Base-by-base conservation (phyloP, 2,797 vertebrate species). In the Mormyrus hasselquistii region DNA sequence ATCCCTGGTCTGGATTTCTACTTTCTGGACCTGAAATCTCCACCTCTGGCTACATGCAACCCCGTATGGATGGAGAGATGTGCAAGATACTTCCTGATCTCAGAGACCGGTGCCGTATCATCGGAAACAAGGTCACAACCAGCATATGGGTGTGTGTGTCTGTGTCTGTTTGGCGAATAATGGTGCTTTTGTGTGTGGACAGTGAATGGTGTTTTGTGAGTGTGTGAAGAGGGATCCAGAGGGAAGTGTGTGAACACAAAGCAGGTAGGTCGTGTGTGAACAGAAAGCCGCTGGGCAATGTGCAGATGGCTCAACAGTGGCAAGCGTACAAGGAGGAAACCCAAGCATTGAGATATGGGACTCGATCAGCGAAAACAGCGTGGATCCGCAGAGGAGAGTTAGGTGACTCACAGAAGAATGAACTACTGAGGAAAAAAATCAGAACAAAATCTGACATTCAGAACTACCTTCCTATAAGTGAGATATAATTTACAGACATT, bases 71-170 rank as follows among this genome's bases (percentile, higher is more conserved):
- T 47, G 94, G 89, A 85, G 95, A 96, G 93, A 95, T 95, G 92
- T 96, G 95, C 92, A 92, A 94, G 91, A 94, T 95, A 89, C 94
- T 95, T 85, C 94, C 95, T 91, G 95, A 96, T 93, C 94, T 96
- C 89, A 95, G 93, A 0, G 96, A 95, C 89, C 95, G 96, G 95
- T 96, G 95, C 79, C 96, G 95, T 92, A 94, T 94, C 91, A 95
- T 93, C 10, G 95, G 95, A 79, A 95, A 96, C 93, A 96, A 96
- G 94, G 93, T 96, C 52, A 96, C 95, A 93, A 96, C 94, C 89
- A 96, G 95, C 3, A 93, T 44, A 38, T 47, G 76, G 2, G 3
- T 3, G 82, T n/a, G 53, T 34, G 91, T 19, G 41, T 19, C 38
- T 19, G 41, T 82, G 14, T 34, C 19, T 69, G 44, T 10, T n/a